Evolutionary conservation across 1,140 invertebrate species (phyloP).

Genomic region (Venustaconcha ellipsiformis): DNA sequence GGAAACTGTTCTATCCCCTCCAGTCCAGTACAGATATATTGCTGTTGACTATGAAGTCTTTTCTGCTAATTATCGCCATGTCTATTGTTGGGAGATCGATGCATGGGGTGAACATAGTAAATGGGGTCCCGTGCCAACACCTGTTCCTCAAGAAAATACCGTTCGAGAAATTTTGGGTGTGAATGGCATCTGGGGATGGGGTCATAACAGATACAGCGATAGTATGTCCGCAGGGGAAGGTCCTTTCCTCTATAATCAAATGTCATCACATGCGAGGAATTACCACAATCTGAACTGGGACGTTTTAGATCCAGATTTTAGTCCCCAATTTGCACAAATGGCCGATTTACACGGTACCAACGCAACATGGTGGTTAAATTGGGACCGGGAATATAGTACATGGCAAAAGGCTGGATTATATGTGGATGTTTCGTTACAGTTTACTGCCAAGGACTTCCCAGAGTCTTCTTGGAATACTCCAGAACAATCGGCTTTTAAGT

Average conservation of each 20-base stretch:
- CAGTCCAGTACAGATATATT: constrained; percentile 20
- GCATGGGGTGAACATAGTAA: constrained; percentile 37
- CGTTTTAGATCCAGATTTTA: constrained; percentile 37
- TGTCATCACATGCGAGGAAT: constrained; percentile 48
- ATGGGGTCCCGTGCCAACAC: constrained; percentile 32
- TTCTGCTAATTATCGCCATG: constrained; percentile 32
- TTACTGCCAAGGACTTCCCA: constrained; percentile 37
- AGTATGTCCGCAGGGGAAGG: constrained; percentile 27
- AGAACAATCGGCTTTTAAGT: constrained; percentile 33
- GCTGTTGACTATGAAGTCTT: constrained; percentile 31
- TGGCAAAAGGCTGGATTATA: constrained; percentile 39
- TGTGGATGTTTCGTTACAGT: constrained; percentile 47
- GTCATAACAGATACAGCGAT: constrained; percentile 37
- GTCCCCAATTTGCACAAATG: constrained; percentile 43
- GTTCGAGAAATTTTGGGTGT: constrained; percentile 45
- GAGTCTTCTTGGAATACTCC: constrained; percentile 37
- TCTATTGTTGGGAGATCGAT: constrained; percentile 49
- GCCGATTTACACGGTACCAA: constrained; percentile 40
- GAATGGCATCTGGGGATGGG: constrained; percentile 58
- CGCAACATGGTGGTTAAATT: constrained; percentile 47
- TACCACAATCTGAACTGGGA: constrained; percentile 56
- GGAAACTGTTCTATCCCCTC: constrained; percentile 17
- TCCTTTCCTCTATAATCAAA: constrained; percentile 36
- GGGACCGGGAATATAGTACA: constrained; percentile 46
- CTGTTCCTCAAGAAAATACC: constrained; percentile 25